Evolutionary conservation across 1,140 invertebrate species (phyloP), one percentile per base, ranked within the genome.

Genomic region (Orchesella cincta): DNA sequence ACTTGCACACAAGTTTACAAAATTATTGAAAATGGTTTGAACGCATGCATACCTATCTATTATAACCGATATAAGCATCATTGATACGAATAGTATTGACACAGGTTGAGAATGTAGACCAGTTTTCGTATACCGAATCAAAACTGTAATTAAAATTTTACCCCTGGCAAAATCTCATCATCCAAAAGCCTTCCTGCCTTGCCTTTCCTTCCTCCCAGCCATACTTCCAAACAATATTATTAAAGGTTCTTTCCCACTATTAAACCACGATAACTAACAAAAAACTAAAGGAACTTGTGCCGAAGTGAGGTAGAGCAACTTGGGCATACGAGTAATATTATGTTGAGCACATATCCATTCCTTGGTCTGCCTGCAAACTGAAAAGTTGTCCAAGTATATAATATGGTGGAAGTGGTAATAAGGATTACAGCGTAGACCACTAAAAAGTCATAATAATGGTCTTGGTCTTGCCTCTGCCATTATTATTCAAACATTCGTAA

Each of bases 371-470:
- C 5, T 46, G 39, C 39, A 46, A 46, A 46, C 5, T 5, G 39
- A 57, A 26, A 57, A 57, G 12, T 57, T 57, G 52, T 57, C 8
- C 14, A 57, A 14, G 52, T 57, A 57, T 57, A 57, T 46, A 57
- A 23, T 26, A 26, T 57, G 52, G 52, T 57, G 23, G 52, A 14
- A 23, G 14, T 57, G 52, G 52, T 26, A 26, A 57, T 57, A 57
- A 57, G 52, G 52, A 57, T 57, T 57, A 57, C 52, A 18, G 23
- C 14, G 23, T 23, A 23, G 52, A 57, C 52, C 52, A 57, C 52
- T 57, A 14, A 57, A 57, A 57, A 57, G 52, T 57, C 52, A 57
- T 57, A 57, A 57, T 57, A 57, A 57, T 57, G 52, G 52, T 57
- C 52, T 57, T 57, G 52, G 52, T 26, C 23, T 57, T 57, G 52